Base-by-base conservation (phyloP, 2,797 vertebrate species). In the Paedocypris micromegethes region DNA sequence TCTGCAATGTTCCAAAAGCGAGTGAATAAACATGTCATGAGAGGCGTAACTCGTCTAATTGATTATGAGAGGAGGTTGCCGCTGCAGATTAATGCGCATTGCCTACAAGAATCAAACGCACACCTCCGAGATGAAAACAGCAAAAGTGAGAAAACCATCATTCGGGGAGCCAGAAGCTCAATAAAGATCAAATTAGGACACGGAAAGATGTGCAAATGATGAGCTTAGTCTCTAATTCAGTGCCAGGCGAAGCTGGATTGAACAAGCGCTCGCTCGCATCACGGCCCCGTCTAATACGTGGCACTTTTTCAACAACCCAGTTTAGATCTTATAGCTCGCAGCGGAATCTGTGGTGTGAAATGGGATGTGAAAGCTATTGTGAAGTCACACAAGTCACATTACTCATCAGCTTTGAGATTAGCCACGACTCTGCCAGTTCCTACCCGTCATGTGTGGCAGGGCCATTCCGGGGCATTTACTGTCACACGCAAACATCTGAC, bases 291-390 rank as follows among this genome's bases (percentile, higher is more conserved):
- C 72, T 66, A 75, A 67, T 49, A 69, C 48, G 56, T 50, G 48
- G 42, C 44, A 73, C 43, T 70, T 58, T 80, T 69, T 75, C 45
- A 66, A 58, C 64, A 72, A 70, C 66, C 66, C 72, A 52, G 75
- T 75, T 73, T 57, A 55, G 66, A 66, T 66, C 69, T 43, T 8
- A 52, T 40, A 76, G 78, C 72, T 44, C 59, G 67, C 75, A 79
- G 80, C 77, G 77, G 75, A 79, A 58, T 59, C 76, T 77, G 48
- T 62, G 65, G 72, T 83, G 78, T 81, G 74, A 83, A 84, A 86
- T 80, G 70, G 77, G 74, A 83, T 75, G 77, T 83, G 78, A 83
- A 86, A 80, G 78, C 77, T 76, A 81, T 78, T 82, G 73, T 82
- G 72, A 79, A 83, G 75, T 69, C 66, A 79, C 72, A 51, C 71